Percentiles rank a stretch among this genome's conserved stretches.
Evolutionary conservation across 2,113 vertebrate genomes (phyloP).

Genomic region (Chloroceryle aenea): DNA sequence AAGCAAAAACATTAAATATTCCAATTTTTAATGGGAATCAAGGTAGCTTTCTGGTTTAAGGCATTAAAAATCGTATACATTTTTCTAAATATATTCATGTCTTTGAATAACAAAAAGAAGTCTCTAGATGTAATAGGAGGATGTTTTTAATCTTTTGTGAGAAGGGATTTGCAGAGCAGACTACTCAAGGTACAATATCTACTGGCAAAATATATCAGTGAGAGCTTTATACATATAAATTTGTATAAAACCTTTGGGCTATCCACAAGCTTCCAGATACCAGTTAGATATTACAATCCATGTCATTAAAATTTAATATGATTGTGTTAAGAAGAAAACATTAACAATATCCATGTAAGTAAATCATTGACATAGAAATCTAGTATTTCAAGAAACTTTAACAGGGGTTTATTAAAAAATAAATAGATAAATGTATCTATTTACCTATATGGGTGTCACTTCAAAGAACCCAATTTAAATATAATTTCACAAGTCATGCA

Average conservation of each 20-base stretch:
- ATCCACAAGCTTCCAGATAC: slow-evolving; percentile 79
- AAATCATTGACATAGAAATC: slow-evolving; percentile 79
- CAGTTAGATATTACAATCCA: slow-evolving; percentile 79
- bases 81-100: slow-evolving; percentile 86
- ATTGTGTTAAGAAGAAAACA: slow-evolving; percentile 79
- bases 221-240: slow-evolving; percentile 83
- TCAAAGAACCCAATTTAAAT: slow-evolving; percentile 67
- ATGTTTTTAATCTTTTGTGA: slow-evolving; percentile 88
- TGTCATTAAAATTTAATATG: slow-evolving; percentile 85
- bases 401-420: slow-evolving; percentile 68
- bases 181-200: slow-evolving; percentile 85
- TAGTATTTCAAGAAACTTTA: slow-evolving; percentile 75
- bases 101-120: slow-evolving; percentile 88
- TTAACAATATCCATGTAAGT: slow-evolving; percentile 76
- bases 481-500: slow-evolving; percentile 56
- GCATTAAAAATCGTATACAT: slow-evolving; percentile 83
- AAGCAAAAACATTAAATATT: slow-evolving; percentile 84
- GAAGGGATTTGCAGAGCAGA: slow-evolving; percentile 82
- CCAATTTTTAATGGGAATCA: slow-evolving; percentile 81
- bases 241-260: slow-evolving; percentile 84
- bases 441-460: slow-evolving; percentile 38
- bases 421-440: slow-evolving; percentile 66
- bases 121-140: slow-evolving; percentile 85
- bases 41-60: slow-evolving; percentile 83
- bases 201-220: slow-evolving; percentile 83